Evolutionary conservation across 2,113 vertebrate genomes (phyloP).

Genomic region (Megatriorchis doriae): DNA sequence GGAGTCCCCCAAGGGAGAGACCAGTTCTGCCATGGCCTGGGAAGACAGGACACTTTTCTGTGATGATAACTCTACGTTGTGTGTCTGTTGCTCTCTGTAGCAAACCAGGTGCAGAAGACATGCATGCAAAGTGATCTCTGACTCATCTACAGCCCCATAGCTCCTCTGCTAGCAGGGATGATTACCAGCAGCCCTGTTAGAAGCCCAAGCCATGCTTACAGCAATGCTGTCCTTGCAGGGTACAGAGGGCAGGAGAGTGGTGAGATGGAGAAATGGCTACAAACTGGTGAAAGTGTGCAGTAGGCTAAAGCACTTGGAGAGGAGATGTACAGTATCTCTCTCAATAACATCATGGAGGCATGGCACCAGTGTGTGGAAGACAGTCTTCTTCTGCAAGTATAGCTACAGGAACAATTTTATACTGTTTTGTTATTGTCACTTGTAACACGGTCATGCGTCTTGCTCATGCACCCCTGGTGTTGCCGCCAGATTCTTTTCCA

Average conservation of each 20-base stretch:
- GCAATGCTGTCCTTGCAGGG: neutral
- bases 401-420: neutral
- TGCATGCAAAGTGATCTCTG: neutral
- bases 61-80: neutral
- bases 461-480: neutral
- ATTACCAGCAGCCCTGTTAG: no score
- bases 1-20: neutral
- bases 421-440: rapidly evolving
- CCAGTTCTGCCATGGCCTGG: neutral
- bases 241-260: neutral
- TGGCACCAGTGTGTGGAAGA: neutral
- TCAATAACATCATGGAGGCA: neutral
- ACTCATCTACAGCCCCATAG: neutral
- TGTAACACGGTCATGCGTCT: neutral
- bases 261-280: neutral
- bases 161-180: neutral
- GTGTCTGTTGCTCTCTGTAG: neutral
- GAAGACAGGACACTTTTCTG: neutral
- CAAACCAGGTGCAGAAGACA: neutral
- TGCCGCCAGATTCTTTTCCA: neutral
- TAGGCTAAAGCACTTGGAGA: neutral
- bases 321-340: neutral
- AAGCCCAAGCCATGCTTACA: neutral
- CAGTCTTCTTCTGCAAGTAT: rapidly evolving
- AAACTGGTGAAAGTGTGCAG: neutral